Evolutionary conservation across 1,140 invertebrate genomes (phyloP).

Genomic region (Batillaria attramentaria): DNA sequence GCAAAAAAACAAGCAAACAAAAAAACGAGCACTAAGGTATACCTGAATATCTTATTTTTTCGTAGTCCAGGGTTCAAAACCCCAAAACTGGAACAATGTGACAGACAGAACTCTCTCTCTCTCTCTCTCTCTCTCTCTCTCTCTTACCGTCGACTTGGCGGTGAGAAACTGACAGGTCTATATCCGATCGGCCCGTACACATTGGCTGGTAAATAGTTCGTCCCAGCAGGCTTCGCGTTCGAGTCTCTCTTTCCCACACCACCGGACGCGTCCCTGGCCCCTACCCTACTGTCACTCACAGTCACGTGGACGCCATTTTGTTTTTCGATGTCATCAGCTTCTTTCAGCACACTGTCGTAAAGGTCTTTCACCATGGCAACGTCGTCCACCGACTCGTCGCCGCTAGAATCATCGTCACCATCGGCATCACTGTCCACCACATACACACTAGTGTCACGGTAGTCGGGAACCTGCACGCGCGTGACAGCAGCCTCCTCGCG

Average conservation of each 20-base stretch:
- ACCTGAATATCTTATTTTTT: neutral
- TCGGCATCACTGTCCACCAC: neutral
- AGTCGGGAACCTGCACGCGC: slow-evolving; percentile 24
- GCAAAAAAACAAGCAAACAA: no score
- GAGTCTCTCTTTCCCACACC: neutral
- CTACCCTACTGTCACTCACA: neutral
- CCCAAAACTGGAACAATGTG: no score
- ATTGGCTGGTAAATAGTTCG: neutral
- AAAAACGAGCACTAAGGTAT: no score
- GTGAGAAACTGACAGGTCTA: slow-evolving; percentile 22
- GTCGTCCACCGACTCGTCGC: neutral
- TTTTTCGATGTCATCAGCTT: neutral
- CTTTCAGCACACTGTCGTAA: no score
- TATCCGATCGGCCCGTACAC: slow-evolving; percentile 26
- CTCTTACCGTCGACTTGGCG: neutral
- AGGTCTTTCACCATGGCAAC: neutral
- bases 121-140: neutral
- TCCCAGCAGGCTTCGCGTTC: neutral
- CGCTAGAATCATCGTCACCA: neutral
- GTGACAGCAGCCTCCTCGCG: neutral
- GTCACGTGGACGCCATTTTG: neutral
- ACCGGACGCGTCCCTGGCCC: neutral
- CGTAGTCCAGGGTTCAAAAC: no score
- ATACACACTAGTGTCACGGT: neutral
- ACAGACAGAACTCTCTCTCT: slow-evolving; percentile 5